Evolutionary conservation across 1,140 invertebrate genomes (phyloP), one percentile per base, ranked within the genome.

Genomic region (Magallana gigas): DNA sequence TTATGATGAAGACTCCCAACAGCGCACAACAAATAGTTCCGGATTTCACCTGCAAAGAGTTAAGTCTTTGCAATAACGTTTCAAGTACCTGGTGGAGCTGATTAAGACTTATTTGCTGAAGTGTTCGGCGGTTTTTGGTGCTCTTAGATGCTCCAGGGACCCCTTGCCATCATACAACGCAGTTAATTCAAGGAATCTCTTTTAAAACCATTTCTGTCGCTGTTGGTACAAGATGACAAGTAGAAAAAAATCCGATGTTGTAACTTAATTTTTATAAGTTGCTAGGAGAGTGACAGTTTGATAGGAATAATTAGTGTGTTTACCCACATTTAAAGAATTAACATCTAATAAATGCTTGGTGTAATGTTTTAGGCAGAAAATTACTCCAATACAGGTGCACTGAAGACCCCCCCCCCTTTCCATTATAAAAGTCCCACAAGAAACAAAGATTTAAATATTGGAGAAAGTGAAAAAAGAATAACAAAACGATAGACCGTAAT

Each of bases 41-140:
- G 64, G 8, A 71, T 71, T 71, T 71, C 64, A 71, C 64, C 64
- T 71, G 64, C 64, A 71, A 71, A 71, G 64, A 71, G 64, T 71
- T 71, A 71, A 71, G 64, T n/a, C 64, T 71, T 23, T 23, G 64
- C 64, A 71, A 71, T 71, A 71, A 71, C 64, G 64, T 71, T 71
- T 71, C 64, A 71, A 71, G 64, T 71, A 18, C 18, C 64, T 71
- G 18, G 64, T 71, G 64, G n/a, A 23, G 64, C 7, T 71, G 64
- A 71, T 71, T 71, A 71, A 71, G 18, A n/a, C 18, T 71, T 23
- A 23, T 71, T 71, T 71, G 64, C 18, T 71, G 29, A 71, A 71
- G 64, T 71, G 64, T 71, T 71, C 29, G 64, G 64, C 64, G 64
- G 18, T 71, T 71, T 48, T 71, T 71, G 64, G 64, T 23, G 18